These are phyloP conservation scores for Helicolenus hilgendorfi DNA, from an alignment of 2,797 vertebrate genomes.

Conservation along the genomic window DNA sequence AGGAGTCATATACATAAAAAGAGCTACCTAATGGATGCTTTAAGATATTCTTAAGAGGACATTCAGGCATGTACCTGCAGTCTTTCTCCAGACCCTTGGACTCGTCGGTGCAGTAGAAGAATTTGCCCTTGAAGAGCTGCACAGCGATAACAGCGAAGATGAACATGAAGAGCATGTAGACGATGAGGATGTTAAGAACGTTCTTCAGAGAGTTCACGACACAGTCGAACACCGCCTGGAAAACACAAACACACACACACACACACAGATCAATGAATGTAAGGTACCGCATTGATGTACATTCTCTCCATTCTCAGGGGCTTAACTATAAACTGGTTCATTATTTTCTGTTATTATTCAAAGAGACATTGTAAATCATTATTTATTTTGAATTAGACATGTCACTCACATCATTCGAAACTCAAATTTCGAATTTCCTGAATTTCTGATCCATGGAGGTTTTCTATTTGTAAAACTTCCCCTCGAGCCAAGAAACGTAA, in stretches of 20 bases:
- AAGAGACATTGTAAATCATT: background rate
- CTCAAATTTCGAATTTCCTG: too few relatives aligned
- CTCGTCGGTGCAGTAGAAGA: conserved; percentile 98
- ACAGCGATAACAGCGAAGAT: conserved; percentile 99
- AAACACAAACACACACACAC: background rate
- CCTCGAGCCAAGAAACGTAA: too few relatives aligned
- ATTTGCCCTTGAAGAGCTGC: conserved; percentile 98
- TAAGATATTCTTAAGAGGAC: background rate
- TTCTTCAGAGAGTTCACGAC: conserved; percentile 99
- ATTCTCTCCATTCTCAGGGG: background rate
- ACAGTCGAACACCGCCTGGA: conserved; percentile 98
- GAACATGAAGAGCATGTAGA: conserved; percentile 99
- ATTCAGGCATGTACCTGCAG: conserved; percentile 91
- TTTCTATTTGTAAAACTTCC: too few relatives aligned
- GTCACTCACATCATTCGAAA: background rate
- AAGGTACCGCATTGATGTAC: background rate
- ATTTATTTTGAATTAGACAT: background rate
- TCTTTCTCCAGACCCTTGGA: conserved; percentile 97
- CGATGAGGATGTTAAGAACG: conserved; percentile 98
- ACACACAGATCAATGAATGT: too few relatives aligned
- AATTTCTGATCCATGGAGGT: background rate
- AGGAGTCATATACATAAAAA: background rate
- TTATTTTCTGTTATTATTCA: background rate
- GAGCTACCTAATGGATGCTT: background rate
- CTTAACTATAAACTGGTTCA: background rate